A percentile compares a stretch with the other conserved stretches of the same genome.
phyloP scores from a whole-genome alignment of 2,797 vertebrate genomes.

The Pseudomugil tenellus region DNA sequence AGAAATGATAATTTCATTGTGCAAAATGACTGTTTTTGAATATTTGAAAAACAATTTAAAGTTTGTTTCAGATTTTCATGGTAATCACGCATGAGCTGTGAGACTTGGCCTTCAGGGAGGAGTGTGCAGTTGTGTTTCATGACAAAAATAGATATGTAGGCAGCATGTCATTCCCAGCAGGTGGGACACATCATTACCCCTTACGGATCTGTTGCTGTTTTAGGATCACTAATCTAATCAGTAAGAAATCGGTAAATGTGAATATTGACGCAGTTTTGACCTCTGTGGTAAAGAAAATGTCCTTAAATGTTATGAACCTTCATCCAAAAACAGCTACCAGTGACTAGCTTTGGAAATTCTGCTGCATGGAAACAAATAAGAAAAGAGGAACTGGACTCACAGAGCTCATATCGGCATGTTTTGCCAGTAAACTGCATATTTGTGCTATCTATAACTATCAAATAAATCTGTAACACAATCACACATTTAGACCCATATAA shows the following conservation, averaged over 20 bases:
- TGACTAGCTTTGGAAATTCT: constrained; percentile 40
- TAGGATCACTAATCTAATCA: neutral
- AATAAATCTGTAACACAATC: neutral
- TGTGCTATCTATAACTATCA: neutral
- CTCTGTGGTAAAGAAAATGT: neutral
- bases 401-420: neutral
- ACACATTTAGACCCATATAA: neutral
- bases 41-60: neutral
- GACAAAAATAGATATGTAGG: constrained; percentile 1
- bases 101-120: neutral
- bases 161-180: constrained; percentile 4
- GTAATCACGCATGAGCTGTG: neutral
- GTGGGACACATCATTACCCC: neutral
- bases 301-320: neutral
- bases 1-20: neutral
- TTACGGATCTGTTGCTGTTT: neutral
- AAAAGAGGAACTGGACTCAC: constrained; percentile 22
- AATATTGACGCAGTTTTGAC: neutral
- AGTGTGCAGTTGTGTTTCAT: constrained; percentile 1
- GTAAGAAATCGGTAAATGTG: neutral
- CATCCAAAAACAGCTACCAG: neutral
- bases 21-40: neutral
- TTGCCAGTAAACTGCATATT: constrained; percentile 16
- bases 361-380: constrained; percentile 44
- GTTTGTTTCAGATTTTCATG: neutral